Conservation (phyloP, 2,888 invertebrate species). For the Metopia argyrocephala region DNA sequence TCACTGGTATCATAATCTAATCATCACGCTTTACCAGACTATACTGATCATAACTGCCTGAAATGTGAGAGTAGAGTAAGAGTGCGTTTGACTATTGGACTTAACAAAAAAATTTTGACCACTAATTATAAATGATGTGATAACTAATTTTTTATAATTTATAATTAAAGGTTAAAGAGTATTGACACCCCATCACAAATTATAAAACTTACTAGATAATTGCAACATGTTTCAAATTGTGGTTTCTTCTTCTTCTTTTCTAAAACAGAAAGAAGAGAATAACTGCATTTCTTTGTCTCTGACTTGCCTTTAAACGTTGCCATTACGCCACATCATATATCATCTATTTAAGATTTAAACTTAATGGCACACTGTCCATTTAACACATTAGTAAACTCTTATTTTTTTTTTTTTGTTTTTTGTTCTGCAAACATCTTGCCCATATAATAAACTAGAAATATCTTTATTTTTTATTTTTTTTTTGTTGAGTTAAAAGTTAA, state of each 20-base stretch:
- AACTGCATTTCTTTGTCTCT: constrained; percentile 18
- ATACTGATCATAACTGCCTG: no score
- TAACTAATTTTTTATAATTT: background rate
- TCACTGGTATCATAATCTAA: no score
- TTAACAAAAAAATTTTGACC: no score
- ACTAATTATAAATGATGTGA: background rate
- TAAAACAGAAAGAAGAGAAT: background rate
- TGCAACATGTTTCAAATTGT: background rate
- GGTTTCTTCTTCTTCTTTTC: background rate
- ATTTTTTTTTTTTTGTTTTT: constrained; percentile 26
- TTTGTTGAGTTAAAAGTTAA: background rate
- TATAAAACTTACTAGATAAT: constrained; percentile 29
- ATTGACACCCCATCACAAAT: constrained; percentile 33
- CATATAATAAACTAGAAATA: constrained; percentile 21
- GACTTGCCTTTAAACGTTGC: constrained; percentile 18
- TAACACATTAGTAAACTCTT: constrained; percentile 57
- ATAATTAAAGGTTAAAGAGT: constrained; percentile 2
- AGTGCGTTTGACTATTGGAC: no score
- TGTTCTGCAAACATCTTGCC: constrained; percentile 2
- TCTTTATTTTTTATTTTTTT: background rate
- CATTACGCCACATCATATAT: constrained; percentile 43
- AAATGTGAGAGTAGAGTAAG: no score
- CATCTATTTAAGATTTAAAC: constrained; percentile 42
- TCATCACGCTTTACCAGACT: no score
- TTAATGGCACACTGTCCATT: constrained; percentile 64